phyloP scores from a whole-genome alignment of 2,888 invertebrate species.

The Alcis repandata region DNA sequence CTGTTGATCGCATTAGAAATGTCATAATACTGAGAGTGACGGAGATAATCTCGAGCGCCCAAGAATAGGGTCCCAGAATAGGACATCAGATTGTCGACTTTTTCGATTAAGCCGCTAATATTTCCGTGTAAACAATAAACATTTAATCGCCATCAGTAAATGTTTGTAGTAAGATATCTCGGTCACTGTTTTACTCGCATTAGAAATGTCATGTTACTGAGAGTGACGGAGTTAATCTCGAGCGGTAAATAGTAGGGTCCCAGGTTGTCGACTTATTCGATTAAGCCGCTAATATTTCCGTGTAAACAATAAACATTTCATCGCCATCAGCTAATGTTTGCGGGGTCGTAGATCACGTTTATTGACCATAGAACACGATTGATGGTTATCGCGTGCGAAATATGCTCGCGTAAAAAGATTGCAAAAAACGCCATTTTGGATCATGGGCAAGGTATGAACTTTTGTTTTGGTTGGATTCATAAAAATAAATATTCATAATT shows the following conservation, averaged over 20 bases:
- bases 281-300: slow-evolving; percentile 14
- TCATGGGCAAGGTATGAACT: background rate
- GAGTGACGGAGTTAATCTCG: no score
- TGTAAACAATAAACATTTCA: slow-evolving; percentile 28
- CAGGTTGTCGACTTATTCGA: slow-evolving; percentile 10
- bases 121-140: slow-evolving; percentile 22
- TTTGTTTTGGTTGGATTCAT: no score
- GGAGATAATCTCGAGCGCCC: background rate
- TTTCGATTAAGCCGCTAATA: slow-evolving; percentile 15
- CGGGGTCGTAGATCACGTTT: slow-evolving; percentile 41
- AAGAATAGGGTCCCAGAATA: no score
- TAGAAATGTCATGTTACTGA: no score
- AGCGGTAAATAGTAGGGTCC: no score
- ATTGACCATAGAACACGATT: slow-evolving; percentile 39
- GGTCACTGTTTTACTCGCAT: no score
- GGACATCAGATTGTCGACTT: slow-evolving; percentile 7
- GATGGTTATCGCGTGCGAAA: slow-evolving; percentile 34
- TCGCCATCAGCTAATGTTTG: slow-evolving; percentile 16
- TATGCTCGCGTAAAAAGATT: slow-evolving; percentile 6
- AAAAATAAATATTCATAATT: no score
- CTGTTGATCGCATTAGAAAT: no score
- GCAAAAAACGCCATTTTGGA: background rate
- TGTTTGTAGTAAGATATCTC: no score
- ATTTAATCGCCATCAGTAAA: slow-evolving; percentile 22
- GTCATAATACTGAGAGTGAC: no score